Conservation (phyloP, 1,140 invertebrate genomes). For the Muscidifurax raptorellus region DNA sequence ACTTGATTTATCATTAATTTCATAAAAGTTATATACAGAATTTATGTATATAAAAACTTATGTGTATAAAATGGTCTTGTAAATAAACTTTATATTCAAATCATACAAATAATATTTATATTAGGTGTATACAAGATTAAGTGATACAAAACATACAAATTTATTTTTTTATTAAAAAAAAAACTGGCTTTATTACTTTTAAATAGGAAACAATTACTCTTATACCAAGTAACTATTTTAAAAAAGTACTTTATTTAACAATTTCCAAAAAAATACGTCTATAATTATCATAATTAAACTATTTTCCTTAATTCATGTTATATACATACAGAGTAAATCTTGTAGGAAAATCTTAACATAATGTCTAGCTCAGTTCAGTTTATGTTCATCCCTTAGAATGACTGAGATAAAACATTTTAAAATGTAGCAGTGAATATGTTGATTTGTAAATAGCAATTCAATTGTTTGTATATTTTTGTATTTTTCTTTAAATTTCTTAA, state of each 20-base stretch:
- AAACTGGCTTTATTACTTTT: not conserved
- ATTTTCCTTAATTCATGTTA: conserved; percentile 2
- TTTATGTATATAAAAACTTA: conserved; percentile 30
- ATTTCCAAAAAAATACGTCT: conserved; percentile 24
- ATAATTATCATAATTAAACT: conserved; percentile 6
- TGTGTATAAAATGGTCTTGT: conserved; percentile 40
- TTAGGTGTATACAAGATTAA: conserved; percentile 5
- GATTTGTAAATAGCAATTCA: not conserved
- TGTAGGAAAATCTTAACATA: conserved; percentile 1
- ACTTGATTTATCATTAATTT: conserved; percentile 33
- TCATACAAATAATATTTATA: conserved; percentile 16
- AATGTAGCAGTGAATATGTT: not conserved
- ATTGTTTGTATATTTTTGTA: not conserved
- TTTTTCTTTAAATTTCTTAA: conserved; percentile 5
- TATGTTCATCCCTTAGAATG: not conserved
- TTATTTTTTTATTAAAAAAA: not conserved
- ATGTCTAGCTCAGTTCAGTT: not conserved
- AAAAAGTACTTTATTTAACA: conserved; percentile 70
- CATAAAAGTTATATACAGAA: conserved; percentile 36
- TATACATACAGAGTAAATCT: conserved; percentile 7
- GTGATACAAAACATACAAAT: not conserved
- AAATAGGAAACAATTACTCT: not conserved
- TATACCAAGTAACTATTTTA: conserved; percentile 58
- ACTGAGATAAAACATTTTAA: not conserved
- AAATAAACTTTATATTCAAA: conserved; percentile 46